Evolutionary conservation across 1,140 invertebrate species (phyloP).

Genomic region (Arion vulgaris): DNA sequence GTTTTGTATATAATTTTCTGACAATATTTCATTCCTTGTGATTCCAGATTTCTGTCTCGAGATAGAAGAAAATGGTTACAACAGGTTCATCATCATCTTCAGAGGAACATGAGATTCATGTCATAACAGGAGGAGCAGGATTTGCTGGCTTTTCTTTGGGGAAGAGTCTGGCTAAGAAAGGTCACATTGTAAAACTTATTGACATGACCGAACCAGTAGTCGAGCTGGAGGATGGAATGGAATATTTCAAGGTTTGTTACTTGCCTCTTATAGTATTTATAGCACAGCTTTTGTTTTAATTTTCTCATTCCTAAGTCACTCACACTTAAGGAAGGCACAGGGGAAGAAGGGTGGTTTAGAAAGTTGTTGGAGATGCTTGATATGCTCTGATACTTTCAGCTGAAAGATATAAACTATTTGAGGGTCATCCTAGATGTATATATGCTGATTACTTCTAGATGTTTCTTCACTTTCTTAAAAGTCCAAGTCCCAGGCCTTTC

Average conservation of each 20-base stretch:
- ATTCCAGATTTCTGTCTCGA: background rate
- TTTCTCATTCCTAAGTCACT: too few species aligned
- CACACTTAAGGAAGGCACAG: too few species aligned
- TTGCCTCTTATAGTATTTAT: background rate
- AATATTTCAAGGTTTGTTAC: slow-evolving; percentile 60
- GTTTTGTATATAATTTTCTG: background rate
- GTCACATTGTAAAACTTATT: slow-evolving; percentile 66
- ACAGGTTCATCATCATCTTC: background rate
- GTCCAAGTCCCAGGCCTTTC: too few species aligned
- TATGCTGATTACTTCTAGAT: too few species aligned
- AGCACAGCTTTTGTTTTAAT: background rate
- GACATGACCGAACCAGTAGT: slow-evolving; percentile 66
- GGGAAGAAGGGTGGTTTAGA: too few species aligned
- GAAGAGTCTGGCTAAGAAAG: slow-evolving; percentile 55
- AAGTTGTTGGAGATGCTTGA: too few species aligned
- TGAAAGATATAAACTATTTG: too few species aligned
- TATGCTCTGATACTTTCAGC: too few species aligned
- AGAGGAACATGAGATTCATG: slow-evolving; percentile 48
- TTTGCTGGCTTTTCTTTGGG: slow-evolving; percentile 71
- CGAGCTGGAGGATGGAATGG: slow-evolving; percentile 56
- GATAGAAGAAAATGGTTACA: background rate
- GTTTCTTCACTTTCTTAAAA: too few species aligned
- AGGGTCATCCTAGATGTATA: too few species aligned
- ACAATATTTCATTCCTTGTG: background rate
- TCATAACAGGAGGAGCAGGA: slow-evolving; percentile 72